Percentiles rank a stretch among this genome's conserved stretches.
These are phyloP conservation scores for Phenganax stokvisi DNA, from an alignment of 92 coral and sea anemone genomes.

Conservation along the genomic window DNA sequence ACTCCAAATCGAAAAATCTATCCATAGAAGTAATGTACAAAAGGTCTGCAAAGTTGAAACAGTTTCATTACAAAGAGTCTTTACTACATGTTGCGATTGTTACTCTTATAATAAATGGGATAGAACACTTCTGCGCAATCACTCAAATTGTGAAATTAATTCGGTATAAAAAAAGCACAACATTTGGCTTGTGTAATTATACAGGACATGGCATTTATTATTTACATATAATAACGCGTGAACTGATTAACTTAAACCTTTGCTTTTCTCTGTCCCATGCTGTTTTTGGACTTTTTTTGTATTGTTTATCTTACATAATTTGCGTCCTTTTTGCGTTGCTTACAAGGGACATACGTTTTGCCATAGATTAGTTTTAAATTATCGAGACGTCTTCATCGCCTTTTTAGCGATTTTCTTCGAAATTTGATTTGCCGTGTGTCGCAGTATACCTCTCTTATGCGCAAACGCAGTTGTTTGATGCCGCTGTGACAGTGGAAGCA, in stretches of 20 bases:
- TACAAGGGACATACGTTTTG: too few species aligned
- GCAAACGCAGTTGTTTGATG: not conserved
- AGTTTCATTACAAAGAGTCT: not conserved
- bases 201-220: slow-evolving; percentile 18
- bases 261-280: not conserved
- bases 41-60: too few species aligned
- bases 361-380: too few species aligned
- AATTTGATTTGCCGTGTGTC: not conserved
- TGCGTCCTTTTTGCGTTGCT: too few species aligned
- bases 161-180: slow-evolving; percentile 21
- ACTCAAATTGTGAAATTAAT: slow-evolving; percentile 23
- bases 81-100: not conserved
- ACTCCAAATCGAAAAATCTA: not conserved
- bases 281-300: not conserved
- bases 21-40: not conserved
- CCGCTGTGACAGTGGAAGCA: not conserved
- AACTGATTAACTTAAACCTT: not conserved
- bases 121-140: slow-evolving; percentile 1
- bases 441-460: too few species aligned
- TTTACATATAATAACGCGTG: slow-evolving; percentile 7
- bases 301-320: too few species aligned
- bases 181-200: slow-evolving; percentile 11
- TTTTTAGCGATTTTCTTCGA: not conserved
- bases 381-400: not conserved
- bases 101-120: not conserved